Base-by-base conservation (phyloP, 2,797 vertebrate genomes). In the Pogoniulus pusillus region DNA sequence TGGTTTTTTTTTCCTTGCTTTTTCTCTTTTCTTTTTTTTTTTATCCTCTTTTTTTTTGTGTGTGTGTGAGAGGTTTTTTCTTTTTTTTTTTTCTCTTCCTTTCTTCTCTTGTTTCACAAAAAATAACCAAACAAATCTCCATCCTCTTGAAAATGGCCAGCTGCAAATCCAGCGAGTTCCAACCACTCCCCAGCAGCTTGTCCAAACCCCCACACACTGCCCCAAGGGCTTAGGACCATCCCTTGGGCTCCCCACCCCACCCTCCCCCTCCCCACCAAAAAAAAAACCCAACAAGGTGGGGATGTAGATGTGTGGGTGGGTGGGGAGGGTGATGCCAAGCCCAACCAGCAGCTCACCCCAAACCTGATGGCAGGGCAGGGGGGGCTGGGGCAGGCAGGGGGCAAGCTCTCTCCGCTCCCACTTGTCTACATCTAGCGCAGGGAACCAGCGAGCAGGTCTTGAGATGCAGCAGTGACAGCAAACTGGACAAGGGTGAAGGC, bases 91-190 rank as follows among this genome's bases (percentile, higher is more conserved):
- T 15, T 32, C 12, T 63, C 14, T 35, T 16, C 39, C 39, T 63
- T 32, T 77, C 22, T 75, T 87, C 85, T 85, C 47, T 45, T 41
- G 47, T 47, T 45, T 45, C 43, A n/a, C n/a, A 45, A 45, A 45
- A 45, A 45, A 45, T 19, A 45, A 45, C 20, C 45, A 45, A 71
- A 92, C 90, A 76, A 62, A 27, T 10, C 87, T 90, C 87, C 94
- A 89, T 90, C 93, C 90, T 78, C 74, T 73, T 73, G 84, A 72
- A 80, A 90, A 93, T 45, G 91, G 85, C 90, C 94, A 89, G 73
- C 88, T 68, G 80, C 80, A 85, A 69, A 69, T 81, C 73, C 59
- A 6, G 54, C 30, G 18, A 90, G 76, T 27, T 74, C 66, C 90
- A 90, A 80, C 73, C 82, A 16, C 71, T 91, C 84, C 82, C 84